A percentile compares a stretch with the other conserved stretches of the same genome.
Conservation (phyloP, 37 sponge, comb jelly and placozoan species). For the Beroe ovata region DNA sequence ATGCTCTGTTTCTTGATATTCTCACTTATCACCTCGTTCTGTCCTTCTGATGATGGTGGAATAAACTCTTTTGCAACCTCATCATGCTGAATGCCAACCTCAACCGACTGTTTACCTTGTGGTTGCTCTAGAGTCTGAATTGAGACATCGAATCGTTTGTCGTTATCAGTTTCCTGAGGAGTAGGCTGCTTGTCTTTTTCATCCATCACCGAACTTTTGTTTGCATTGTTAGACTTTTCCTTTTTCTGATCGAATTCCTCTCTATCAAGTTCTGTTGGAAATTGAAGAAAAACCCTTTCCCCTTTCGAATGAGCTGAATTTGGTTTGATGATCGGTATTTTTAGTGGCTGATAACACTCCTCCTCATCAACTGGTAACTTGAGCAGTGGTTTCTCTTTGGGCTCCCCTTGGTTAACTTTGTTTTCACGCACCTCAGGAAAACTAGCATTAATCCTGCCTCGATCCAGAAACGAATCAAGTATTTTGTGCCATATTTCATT, state of each 20-base stretch:
- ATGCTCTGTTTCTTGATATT: neutral
- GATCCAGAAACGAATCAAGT: constrained; percentile 34
- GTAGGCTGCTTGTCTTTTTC: neutral
- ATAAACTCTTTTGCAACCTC: neutral
- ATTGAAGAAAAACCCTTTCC: neutral
- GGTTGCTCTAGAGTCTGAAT: neutral
- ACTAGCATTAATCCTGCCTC: neutral
- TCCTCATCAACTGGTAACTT: constrained; percentile 40
- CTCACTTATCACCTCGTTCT: neutral
- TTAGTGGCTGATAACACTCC: constrained; percentile 13
- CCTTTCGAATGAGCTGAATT: neutral
- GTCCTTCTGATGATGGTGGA: neutral
- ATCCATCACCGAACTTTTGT: neutral
- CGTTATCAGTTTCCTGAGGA: neutral
- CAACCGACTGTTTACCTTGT: neutral
- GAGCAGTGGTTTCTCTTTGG: no score
- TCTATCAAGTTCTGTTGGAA: constrained; percentile 14
- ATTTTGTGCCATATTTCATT: constrained; percentile 67
- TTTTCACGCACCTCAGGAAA: neutral
- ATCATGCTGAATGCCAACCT: constrained; percentile 11
- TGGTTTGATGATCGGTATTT: constrained; percentile 38
- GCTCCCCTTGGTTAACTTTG: no score
- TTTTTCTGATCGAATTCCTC: neutral
- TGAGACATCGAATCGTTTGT: neutral
- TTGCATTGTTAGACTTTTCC: neutral